Conservation (phyloP, 2,888 invertebrate species). For the Agrotis exclamationis region DNA sequence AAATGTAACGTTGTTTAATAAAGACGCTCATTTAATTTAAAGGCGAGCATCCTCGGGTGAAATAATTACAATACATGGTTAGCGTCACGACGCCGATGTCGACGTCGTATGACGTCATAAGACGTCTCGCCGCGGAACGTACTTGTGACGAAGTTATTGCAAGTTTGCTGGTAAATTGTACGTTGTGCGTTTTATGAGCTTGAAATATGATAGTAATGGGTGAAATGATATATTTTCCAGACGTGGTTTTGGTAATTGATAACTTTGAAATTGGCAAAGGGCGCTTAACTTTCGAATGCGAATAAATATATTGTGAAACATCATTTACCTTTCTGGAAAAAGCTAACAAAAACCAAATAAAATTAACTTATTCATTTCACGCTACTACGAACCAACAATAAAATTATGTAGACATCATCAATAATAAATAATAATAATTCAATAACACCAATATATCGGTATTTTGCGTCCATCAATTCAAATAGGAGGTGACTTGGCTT, state of each 20-base stretch:
- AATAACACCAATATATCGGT: conserved; percentile 81
- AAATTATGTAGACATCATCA: conserved; percentile 48
- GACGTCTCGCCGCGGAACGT: conserved; percentile 25
- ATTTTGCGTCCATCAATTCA: conserved; percentile 79
- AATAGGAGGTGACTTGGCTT: conserved; percentile 79
- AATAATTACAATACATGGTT: conserved; percentile 62
- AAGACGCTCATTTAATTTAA: conserved; percentile 59
- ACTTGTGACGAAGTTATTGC: conserved; percentile 40
- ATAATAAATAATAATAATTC: conserved; percentile 70
- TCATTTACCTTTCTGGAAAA: background rate
- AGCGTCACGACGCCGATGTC: conserved; percentile 24
- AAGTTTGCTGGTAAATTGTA: conserved; percentile 46
- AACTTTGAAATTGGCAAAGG: conserved; percentile 12
- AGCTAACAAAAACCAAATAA: conserved; percentile 15
- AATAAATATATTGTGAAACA: background rate
- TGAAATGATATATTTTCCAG: conserved; percentile 28
- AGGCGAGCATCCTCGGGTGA: conserved; percentile 39
- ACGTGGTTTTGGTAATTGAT: background rate
- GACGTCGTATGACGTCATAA: conserved; percentile 32
- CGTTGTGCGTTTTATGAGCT: conserved; percentile 41
- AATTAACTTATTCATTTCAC: conserved; percentile 17
- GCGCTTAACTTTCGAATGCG: background rate
- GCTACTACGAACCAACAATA: conserved; percentile 5
- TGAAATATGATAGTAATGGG: conserved; percentile 37
- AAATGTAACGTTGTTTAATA: conserved; percentile 50